Conservation (phyloP, 2,797 vertebrate genomes). For the Eupleurogrammus muticus region DNA sequence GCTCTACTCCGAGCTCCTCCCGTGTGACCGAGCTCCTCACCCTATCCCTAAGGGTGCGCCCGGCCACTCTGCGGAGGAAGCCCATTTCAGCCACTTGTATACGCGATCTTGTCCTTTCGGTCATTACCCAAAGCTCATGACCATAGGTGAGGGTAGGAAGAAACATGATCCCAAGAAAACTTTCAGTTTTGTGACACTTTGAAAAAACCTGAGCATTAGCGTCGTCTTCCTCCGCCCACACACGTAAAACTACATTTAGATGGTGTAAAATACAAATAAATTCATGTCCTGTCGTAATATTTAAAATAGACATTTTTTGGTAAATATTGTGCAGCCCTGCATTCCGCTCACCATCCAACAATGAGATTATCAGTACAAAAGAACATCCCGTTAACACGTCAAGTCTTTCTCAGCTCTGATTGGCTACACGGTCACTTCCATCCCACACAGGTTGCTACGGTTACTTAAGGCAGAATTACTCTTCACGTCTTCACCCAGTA, state of each 20-base stretch:
- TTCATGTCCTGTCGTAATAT: slow-evolving; percentile 18
- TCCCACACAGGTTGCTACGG: slow-evolving; percentile 53
- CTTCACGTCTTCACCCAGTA: slow-evolving; percentile 1
- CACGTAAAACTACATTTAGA: neutral
- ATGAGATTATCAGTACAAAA: slow-evolving; percentile 28
- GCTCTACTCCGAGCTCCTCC: no score
- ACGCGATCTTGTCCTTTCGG: no score
- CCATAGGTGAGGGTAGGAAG: no score
- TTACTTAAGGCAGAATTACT: slow-evolving; percentile 71
- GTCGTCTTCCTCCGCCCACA: slow-evolving; percentile 7
- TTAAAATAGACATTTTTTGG: slow-evolving; percentile 68
- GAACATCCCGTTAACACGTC: slow-evolving; percentile 8
- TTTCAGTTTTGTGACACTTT: slow-evolving; percentile 1
- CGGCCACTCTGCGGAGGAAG: no score
- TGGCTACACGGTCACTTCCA: slow-evolving; percentile 24
- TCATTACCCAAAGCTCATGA: no score
- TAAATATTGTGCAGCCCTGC: slow-evolving; percentile 44
- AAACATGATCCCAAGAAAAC: no score
- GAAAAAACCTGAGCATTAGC: slow-evolving; percentile 55
- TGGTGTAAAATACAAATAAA: slow-evolving; percentile 29
- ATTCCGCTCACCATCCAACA: slow-evolving; percentile 18
- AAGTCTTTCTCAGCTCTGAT: slow-evolving; percentile 27
- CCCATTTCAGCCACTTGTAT: no score
- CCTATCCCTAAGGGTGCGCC: no score
- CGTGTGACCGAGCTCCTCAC: no score